Conservation (phyloP, 2,888 invertebrate species). For the Hypercompe scribonia region DNA sequence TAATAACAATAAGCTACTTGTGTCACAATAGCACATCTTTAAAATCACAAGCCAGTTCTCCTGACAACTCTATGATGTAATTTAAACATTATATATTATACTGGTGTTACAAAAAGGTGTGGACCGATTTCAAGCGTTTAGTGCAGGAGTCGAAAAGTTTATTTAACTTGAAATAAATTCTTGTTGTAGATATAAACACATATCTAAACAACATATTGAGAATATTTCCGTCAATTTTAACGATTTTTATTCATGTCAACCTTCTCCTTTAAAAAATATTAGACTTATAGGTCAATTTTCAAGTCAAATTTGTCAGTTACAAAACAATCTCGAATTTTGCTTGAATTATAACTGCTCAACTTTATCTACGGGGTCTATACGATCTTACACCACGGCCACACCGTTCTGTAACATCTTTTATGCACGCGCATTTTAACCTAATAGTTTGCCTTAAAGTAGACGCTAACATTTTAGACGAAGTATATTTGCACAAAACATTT, state of each 20-base stretch:
- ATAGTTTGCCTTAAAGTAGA: conserved; percentile 25
- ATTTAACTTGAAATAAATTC: not conserved
- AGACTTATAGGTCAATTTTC: not conserved
- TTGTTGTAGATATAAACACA: not conserved
- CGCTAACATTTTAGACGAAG: conserved; percentile 13
- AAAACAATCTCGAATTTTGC: not conserved
- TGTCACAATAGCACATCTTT: conserved; percentile 27
- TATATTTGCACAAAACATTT: not conserved
- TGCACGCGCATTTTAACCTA: conserved; percentile 6
- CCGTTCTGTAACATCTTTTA: not conserved
- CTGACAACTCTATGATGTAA: conserved; percentile 7
- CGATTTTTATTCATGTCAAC: not conserved
- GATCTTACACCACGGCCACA: not conserved
- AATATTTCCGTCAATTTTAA: not conserved
- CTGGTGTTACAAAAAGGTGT: not conserved
- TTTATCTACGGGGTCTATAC: not conserved
- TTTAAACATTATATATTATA: not conserved
- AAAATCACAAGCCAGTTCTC: conserved; percentile 33
- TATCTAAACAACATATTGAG: not conserved
- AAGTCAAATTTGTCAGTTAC: not conserved
- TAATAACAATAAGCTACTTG: not conserved
- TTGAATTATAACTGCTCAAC: not conserved
- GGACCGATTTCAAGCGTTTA: not conserved
- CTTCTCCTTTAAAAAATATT: too few relatives aligned
- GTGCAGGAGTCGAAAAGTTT: not conserved